Evolutionary conservation across 2,797 vertebrate genomes (phyloP), one percentile per base, ranked within the genome.

Genomic region (Anisognathus igniventris): DNA sequence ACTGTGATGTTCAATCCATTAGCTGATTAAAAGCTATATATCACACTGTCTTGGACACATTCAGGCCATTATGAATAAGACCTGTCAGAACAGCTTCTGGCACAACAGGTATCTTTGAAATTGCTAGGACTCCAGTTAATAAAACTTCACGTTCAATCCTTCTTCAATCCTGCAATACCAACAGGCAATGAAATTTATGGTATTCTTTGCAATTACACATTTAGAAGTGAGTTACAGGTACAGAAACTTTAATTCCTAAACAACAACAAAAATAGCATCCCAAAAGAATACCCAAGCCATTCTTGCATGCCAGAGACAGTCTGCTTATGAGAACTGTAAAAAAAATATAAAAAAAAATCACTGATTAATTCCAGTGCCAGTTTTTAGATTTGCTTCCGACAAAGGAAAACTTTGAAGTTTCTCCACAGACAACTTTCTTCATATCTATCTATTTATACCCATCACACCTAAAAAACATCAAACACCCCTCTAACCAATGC

Each of bases 11-110:
- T 95, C 95, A 90, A 91, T 87, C 97, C 96, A 97, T 98, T 97
- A 97, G 94, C 86, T 97, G 97, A 98, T 98, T 97, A 97, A 97
- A 98, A 97, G 96, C 95, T 95, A 97, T 93, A 96, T 94, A 97
- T 97, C 97, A 97, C 2, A 3, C 92, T 96, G 86, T 50, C 95
- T 92, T 92, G 74, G 88, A 96, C 95, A 96, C 35, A 50, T 93
- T 95, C 83, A 91, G 30, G 40, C 95, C 96, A 91, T 96, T 93
- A 96, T 92, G 95, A 96, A 97, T 94, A 97, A 91, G 86, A 96
- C 75, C 88, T 95, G 92, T 97, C 96, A 96, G 90, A 96, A 96
- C 93, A 94, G 86, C 93, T 95, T 95, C 92, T 56, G 86, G 86
- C 62, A 85, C 92, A 86, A 96, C 92, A 42, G 37, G 81, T 93